Conservation (phyloP, 2,888 invertebrate species). For the Archips xylosteana region DNA sequence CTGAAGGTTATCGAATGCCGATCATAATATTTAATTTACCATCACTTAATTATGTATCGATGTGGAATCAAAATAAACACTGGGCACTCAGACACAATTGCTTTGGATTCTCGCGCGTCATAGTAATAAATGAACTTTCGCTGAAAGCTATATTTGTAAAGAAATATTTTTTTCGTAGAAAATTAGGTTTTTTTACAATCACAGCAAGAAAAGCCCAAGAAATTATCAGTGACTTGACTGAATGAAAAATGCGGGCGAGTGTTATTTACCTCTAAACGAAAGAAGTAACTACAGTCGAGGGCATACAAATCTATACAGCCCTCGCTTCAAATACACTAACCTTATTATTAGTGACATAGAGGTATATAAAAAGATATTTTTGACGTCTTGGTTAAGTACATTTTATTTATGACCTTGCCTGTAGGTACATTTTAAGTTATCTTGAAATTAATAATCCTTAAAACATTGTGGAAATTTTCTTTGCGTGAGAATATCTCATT, state of each 20-base stretch:
- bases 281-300: too few species aligned
- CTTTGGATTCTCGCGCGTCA: slow-evolving; percentile 8
- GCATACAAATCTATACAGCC: too few species aligned
- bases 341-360: too few species aligned
- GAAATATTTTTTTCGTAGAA: neutral
- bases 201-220: neutral
- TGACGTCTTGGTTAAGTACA: too few species aligned
- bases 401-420: too few species aligned
- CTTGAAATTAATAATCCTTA: neutral
- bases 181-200: slow-evolving; percentile 1
- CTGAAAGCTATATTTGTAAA: neutral
- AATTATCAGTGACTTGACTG: neutral
- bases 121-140: neutral
- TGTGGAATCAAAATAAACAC: neutral
- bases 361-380: neutral
- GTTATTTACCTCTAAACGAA: too few species aligned
- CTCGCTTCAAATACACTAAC: too few species aligned
- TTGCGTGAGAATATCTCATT: slow-evolving; percentile 29
- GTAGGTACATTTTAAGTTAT: neutral
- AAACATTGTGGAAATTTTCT: slow-evolving; percentile 9
- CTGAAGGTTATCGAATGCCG: neutral
- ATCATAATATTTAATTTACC: slow-evolving; percentile 4
- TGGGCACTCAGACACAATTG: slow-evolving; percentile 8
- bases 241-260: neutral
- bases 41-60: neutral